phyloP scores from a whole-genome alignment of 2,888 invertebrate genomes.

The Cyclophora punctaria region DNA sequence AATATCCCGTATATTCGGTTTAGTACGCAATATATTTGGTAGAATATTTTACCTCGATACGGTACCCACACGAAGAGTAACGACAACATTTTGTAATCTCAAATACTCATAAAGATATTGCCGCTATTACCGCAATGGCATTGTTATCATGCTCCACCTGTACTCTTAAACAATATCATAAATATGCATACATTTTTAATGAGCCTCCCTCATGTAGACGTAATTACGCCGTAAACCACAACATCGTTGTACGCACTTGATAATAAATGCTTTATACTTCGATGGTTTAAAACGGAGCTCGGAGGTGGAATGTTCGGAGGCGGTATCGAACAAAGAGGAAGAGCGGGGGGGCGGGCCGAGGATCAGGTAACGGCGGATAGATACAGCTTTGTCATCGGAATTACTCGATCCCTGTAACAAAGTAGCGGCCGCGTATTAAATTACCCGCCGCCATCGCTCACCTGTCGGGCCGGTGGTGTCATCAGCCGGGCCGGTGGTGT shows the following conservation, averaged over 20 bases:
- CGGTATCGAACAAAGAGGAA: slow-evolving; percentile 13
- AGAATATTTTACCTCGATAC: no score
- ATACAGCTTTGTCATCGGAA: slow-evolving; percentile 47
- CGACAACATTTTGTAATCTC: not conserved
- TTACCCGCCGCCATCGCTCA: slow-evolving; percentile 39
- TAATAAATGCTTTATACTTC: slow-evolving; percentile 15
- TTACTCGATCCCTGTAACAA: slow-evolving; percentile 42
- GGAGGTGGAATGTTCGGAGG: slow-evolving; percentile 14
- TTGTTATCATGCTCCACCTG: slow-evolving; percentile 9
- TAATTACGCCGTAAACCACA: slow-evolving; percentile 22
- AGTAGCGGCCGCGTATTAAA: slow-evolving; percentile 38
- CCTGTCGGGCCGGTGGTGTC: slow-evolving; percentile 29
- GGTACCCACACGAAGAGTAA: no score
- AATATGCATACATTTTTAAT: slow-evolving; percentile 18
- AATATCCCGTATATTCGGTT: no score
- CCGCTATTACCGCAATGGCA: no score
- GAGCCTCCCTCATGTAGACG: slow-evolving; percentile 18
- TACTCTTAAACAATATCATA: slow-evolving; percentile 10
- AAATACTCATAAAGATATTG: slow-evolving; percentile 3
- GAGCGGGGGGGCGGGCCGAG: slow-evolving; percentile 5
- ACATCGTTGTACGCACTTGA: slow-evolving; percentile 25
- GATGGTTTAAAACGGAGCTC: slow-evolving; percentile 26
- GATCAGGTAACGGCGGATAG: slow-evolving; percentile 25
- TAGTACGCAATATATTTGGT: no score
- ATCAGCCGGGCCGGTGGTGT: slow-evolving; percentile 25